Base-by-base conservation (phyloP, 2,888 invertebrate species). In the Hoplodrina blanda region DNA sequence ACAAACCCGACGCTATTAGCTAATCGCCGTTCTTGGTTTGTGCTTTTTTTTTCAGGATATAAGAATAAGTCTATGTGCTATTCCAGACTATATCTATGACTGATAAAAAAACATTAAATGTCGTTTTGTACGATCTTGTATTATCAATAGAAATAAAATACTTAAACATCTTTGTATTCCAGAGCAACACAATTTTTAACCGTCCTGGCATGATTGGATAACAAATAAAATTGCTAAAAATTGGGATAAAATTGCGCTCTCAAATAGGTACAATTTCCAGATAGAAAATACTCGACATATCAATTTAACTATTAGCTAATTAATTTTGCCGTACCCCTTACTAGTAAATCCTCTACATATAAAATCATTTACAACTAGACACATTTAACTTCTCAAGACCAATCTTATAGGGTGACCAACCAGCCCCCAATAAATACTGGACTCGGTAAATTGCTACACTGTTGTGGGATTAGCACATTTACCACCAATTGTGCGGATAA, bases 391-490 rank as follows among this genome's bases (percentile, higher is more conserved):
- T 62, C 75, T 77, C 62, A 80, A 80, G 82, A 87, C 70, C 82
- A 78, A 88, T 83, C 54, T 80, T 69, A 55, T 81, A 78, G 87
- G 87, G 85, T 89, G 86, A 84, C 87, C 86, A 85, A 84, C 87
- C 85, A 85, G 74, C 60, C 84, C 82, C 80, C 82, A 84, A 91
- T 91, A 91, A 91, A 91, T 91, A 91, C 77, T 73, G 80, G 82
- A 78, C 83, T 44, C 74, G 64, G 71, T 82, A 78, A 78, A 81
- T 85, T 74, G 81, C 68, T 76, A 69, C 83, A 88, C 84, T 90
- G 86, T 88, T 88, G 88, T 87, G 81, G 89, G 91, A 89, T 91
- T 91, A 91, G 81, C 80, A 72, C 72, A 90, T 88, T 91, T 91
- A 91, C 83, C 77, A 73, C 70, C 89, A 88, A 91, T 91, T 90